Evolutionary conservation across 2,113 vertebrate species (phyloP).

Genomic region (Neotoma lepida): DNA sequence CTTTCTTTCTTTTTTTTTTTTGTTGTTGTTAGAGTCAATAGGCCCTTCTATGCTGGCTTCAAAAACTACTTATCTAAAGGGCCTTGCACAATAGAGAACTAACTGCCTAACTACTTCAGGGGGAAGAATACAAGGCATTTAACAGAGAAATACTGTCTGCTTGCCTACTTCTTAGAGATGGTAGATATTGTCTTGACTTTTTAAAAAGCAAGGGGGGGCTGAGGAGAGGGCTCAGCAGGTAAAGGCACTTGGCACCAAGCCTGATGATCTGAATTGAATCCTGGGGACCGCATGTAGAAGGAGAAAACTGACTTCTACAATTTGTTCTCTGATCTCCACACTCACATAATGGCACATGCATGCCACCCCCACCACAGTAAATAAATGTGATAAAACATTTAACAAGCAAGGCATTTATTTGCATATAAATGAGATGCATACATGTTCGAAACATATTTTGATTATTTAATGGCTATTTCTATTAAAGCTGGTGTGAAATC

Average conservation of each 20-base stretch:
- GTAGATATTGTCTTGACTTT: slow-evolving; percentile 32
- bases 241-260: background rate
- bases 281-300: no score
- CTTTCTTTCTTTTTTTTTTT: slow-evolving; percentile 27
- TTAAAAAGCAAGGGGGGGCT: slow-evolving; percentile 36
- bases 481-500: background rate
- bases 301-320: background rate
- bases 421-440: background rate
- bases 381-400: background rate
- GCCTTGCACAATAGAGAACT: slow-evolving; percentile 60
- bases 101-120: slow-evolving; percentile 58
- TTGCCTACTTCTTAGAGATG: slow-evolving; percentile 35
- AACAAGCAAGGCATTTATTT: slow-evolving; percentile 57
- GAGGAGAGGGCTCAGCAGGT: background rate
- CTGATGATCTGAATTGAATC: background rate
- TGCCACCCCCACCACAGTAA: background rate
- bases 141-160: slow-evolving; percentile 48
- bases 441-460: slow-evolving; percentile 52
- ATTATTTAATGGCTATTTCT: slow-evolving; percentile 53
- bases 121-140: slow-evolving; percentile 51
- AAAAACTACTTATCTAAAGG: slow-evolving; percentile 76
- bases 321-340: background rate
- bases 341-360: background rate
- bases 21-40: slow-evolving; percentile 77
- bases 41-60: slow-evolving; percentile 66